Percentiles rank a stretch among this genome's conserved stretches.
These are phyloP conservation scores for Melanerpes aurifrons DNA, from an alignment of 2,113 vertebrate genomes.

Conservation along the genomic window DNA sequence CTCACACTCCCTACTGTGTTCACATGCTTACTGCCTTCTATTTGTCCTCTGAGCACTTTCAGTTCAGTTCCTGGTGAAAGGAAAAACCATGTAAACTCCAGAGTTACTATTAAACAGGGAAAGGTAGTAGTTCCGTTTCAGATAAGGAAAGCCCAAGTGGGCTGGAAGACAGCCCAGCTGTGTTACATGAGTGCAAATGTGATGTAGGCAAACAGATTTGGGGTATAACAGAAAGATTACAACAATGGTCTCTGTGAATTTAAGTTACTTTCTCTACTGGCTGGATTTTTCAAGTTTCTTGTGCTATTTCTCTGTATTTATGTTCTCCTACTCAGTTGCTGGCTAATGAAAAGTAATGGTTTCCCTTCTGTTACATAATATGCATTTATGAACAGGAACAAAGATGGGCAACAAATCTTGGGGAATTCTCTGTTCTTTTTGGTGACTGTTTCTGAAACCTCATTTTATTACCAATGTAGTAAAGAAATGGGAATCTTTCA, in stretches of 20 bases:
- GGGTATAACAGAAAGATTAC: not conserved
- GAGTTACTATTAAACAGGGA: not conserved
- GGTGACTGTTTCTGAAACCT: conserved; percentile 36
- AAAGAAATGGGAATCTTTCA: conserved; percentile 18
- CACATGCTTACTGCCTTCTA: fast-evolving
- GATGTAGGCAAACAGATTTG: not conserved
- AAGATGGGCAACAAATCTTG: not conserved
- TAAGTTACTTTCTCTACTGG: not conserved
- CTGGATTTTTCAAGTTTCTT: not conserved
- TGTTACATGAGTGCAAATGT: fast-evolving
- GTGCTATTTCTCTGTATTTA: not conserved
- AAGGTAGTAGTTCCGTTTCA: not conserved
- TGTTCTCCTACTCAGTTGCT: not conserved
- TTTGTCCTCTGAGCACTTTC: not conserved
- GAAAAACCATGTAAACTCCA: not conserved
- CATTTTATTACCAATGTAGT: not conserved
- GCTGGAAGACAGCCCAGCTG: not conserved
- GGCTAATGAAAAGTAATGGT: not conserved
- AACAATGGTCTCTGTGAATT: not conserved
- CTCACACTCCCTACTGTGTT: not conserved
- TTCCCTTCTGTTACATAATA: not conserved
- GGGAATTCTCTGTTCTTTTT: conserved; percentile 25
- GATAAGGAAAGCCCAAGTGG: not conserved
- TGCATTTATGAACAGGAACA: not conserved
- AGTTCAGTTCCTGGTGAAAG: not conserved